These are phyloP conservation scores for Oreochromis aureus DNA, from an alignment of 2,113 vertebrate genomes.

Conservation along the genomic window DNA sequence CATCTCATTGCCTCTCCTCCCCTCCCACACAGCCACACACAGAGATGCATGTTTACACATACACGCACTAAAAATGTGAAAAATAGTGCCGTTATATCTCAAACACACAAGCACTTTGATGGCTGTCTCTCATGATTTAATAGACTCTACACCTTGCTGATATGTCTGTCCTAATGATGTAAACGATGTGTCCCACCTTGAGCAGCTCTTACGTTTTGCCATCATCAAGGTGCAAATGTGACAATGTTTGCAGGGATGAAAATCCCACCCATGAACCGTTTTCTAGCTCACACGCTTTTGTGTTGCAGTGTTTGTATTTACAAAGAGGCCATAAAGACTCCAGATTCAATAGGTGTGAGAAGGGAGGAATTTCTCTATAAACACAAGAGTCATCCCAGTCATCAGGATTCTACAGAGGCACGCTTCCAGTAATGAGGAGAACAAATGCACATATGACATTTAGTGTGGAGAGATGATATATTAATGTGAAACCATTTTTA, in stretches of 20 bases:
- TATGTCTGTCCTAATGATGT: background rate
- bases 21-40: constrained; percentile 23
- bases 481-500: background rate
- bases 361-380: constrained; percentile 63
- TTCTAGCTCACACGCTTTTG: constrained; percentile 37
- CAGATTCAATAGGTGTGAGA: constrained; percentile 36
- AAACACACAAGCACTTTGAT: background rate
- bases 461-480: background rate
- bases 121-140: background rate
- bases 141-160: background rate
- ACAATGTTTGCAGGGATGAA: constrained; percentile 8
- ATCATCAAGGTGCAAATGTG: background rate
- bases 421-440: constrained; percentile 38
- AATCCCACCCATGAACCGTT: constrained; percentile 3
- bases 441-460: constrained; percentile 22
- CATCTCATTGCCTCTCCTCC: constrained; percentile 22
- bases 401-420: constrained; percentile 25
- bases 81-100: background rate
- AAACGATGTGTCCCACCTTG: background rate
- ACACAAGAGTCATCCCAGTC: constrained; percentile 31
- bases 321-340: constrained; percentile 52
- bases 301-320: constrained; percentile 51
- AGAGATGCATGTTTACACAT: constrained; percentile 12
- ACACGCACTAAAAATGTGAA: background rate
- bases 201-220: background rate